Conservation (phyloP, 2,797 vertebrate species). For the Labeo calbasu region DNA sequence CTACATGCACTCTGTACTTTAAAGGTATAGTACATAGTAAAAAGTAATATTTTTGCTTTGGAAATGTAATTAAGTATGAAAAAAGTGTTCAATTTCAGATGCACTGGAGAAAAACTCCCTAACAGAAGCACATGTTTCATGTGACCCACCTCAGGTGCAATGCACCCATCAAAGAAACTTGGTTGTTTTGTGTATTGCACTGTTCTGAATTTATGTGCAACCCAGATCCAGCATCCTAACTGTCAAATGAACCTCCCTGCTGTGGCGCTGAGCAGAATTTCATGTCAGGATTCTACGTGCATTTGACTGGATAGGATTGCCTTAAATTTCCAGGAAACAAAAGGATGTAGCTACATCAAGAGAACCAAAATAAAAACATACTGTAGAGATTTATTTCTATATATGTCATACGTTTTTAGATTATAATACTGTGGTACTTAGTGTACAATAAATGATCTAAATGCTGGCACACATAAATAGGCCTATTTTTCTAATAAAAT, state of each 20-base stretch:
- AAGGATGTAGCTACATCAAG: background rate
- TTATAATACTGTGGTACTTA: background rate
- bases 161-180: background rate
- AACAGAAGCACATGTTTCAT: background rate
- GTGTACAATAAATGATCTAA: background rate
- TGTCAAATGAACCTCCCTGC: background rate
- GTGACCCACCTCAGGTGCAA: background rate
- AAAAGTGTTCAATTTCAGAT: background rate
- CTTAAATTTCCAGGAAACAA: background rate
- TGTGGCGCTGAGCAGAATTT: background rate
- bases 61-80: background rate
- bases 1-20: background rate
- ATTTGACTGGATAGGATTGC: background rate
- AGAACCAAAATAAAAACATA: background rate
- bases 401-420: background rate
- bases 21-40: background rate
- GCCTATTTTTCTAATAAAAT: background rate
- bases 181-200: background rate
- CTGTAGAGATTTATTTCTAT: background rate
- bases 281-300: background rate
- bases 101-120: background rate
- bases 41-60: background rate
- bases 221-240: background rate
- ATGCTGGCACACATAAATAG: background rate
- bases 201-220: constrained; percentile 5